Evolutionary conservation across 1,140 invertebrate species (phyloP).

Genomic region (Panulirus ornatus): DNA sequence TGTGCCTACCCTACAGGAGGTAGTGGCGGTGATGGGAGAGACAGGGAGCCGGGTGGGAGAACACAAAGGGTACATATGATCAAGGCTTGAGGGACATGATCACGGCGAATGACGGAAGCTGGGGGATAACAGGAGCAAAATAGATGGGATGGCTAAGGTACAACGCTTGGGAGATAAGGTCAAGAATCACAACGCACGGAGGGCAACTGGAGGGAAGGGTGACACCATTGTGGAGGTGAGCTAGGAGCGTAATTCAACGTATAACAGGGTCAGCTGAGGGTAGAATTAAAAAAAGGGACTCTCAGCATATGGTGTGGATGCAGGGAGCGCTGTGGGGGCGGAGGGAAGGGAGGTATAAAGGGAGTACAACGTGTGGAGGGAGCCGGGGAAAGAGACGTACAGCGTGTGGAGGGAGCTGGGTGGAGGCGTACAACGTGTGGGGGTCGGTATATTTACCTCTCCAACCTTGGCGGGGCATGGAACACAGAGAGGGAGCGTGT

Average conservation of each 20-base stretch:
- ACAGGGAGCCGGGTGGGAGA: too few relatives aligned
- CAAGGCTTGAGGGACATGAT: too few relatives aligned
- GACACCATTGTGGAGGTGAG: not conserved
- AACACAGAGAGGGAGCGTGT: conserved; percentile 63
- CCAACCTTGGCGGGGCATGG: conserved; percentile 61
- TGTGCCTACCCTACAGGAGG: not conserved
- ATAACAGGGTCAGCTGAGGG: too few relatives aligned
- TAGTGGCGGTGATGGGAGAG: not conserved
- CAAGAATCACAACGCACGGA: not conserved
- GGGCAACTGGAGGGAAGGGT: not conserved
- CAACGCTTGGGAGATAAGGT: too few relatives aligned
- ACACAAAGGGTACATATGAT: too few relatives aligned
- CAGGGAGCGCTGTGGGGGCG: not conserved
- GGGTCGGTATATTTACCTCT: conserved; percentile 63
- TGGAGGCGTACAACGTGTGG: not conserved
- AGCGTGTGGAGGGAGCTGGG: not conserved
- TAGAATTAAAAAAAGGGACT: not conserved
- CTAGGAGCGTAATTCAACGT: too few relatives aligned
- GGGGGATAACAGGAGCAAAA: too few relatives aligned
- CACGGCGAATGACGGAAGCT: not conserved
- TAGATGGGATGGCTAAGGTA: too few relatives aligned
- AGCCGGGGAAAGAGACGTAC: not conserved
- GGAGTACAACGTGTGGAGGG: not conserved
- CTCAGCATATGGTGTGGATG: not conserved
- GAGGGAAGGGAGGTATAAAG: not conserved